Percentiles rank a stretch among this genome's conserved stretches.
phyloP scores from a whole-genome alignment of 2,888 invertebrate species.

The Camponotus fellah region DNA sequence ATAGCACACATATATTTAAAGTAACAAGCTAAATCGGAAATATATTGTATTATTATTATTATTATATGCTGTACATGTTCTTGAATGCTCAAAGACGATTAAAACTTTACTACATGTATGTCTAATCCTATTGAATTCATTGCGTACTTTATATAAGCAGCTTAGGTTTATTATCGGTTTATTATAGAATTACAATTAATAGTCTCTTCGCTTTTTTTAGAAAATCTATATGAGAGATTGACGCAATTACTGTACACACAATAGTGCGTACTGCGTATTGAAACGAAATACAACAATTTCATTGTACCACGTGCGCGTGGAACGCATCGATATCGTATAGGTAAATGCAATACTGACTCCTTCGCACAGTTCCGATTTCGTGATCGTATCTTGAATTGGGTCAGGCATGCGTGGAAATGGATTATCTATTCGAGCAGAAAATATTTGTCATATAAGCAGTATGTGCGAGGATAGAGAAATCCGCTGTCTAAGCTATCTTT shows the following conservation, averaged over 20 bases:
- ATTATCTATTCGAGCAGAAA: conserved; percentile 52
- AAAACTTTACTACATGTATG: conserved; percentile 60
- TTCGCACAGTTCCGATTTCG: conserved; percentile 47
- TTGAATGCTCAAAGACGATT: conserved; percentile 74
- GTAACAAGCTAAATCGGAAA: not conserved
- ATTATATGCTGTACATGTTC: conserved; percentile 53
- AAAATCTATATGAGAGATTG: conserved; percentile 43
- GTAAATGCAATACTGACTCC: conserved; percentile 31
- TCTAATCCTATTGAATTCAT: conserved; percentile 72
- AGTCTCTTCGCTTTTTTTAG: conserved; percentile 49
- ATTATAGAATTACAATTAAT: conserved; percentile 82
- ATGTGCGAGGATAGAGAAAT: not conserved
- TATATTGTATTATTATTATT: conserved; percentile 26
- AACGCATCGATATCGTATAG: conserved; percentile 36
- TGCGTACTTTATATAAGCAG: conserved; percentile 76
- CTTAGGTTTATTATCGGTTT: conserved; percentile 83
- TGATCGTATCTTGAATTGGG: conserved; percentile 61
- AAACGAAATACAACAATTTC: conserved; percentile 61
- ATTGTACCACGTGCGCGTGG: conserved; percentile 3
- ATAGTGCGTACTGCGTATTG: conserved; percentile 54
- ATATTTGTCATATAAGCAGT: conserved; percentile 40
- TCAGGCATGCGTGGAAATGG: conserved; percentile 50
- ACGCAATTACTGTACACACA: conserved; percentile 59
- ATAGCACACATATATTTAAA: too few relatives aligned
- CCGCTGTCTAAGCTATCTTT: not conserved